Percentiles rank a stretch among this genome's conserved stretches.
These are phyloP conservation scores for Leptatherina wallacei DNA, from an alignment of 2,797 vertebrate species.

Conservation along the genomic window DNA sequence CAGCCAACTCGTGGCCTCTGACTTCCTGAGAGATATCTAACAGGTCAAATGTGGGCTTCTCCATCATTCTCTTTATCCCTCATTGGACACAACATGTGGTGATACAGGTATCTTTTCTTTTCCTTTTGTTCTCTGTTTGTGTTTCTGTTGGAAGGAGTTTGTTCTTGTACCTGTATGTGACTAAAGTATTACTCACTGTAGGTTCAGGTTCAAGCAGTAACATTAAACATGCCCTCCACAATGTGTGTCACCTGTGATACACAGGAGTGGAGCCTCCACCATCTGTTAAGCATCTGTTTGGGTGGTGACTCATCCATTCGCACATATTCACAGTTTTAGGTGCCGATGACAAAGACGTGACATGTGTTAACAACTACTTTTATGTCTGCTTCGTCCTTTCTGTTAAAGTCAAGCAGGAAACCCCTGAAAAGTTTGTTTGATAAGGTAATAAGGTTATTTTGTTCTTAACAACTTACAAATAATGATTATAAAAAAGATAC, in stretches of 20 bases:
- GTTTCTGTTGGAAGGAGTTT: constrained; percentile 26
- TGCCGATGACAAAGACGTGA: constrained; percentile 48
- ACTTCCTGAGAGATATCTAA: constrained; percentile 41
- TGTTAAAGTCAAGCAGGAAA: constrained; percentile 9
- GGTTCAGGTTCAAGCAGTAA: constrained; percentile 29
- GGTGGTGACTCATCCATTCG: constrained; percentile 56
- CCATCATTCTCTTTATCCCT: constrained; percentile 52
- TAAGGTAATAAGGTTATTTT: neutral
- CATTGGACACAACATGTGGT: constrained; percentile 56
- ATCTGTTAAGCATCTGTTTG: constrained; percentile 74
- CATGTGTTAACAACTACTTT: constrained; percentile 44
- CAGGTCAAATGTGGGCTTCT: constrained; percentile 63
- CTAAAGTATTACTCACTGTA: constrained; percentile 56
- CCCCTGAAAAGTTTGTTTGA: neutral
- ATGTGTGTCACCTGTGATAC: constrained; percentile 61
- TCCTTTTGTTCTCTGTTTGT: constrained; percentile 24
- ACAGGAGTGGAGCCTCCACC: constrained; percentile 36
- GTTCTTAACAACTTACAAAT: neutral
- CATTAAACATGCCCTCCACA: constrained; percentile 57
- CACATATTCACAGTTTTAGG: constrained; percentile 44
- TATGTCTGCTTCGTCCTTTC: constrained; percentile 8
- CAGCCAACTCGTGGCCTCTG: constrained; percentile 48
- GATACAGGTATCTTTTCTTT: constrained; percentile 13
- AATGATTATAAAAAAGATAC: too few relatives aligned
- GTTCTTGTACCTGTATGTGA: constrained; percentile 39